These are phyloP conservation scores for Brachyptera putata DNA, from an alignment of 2,888 invertebrate species.

Conservation along the genomic window DNA sequence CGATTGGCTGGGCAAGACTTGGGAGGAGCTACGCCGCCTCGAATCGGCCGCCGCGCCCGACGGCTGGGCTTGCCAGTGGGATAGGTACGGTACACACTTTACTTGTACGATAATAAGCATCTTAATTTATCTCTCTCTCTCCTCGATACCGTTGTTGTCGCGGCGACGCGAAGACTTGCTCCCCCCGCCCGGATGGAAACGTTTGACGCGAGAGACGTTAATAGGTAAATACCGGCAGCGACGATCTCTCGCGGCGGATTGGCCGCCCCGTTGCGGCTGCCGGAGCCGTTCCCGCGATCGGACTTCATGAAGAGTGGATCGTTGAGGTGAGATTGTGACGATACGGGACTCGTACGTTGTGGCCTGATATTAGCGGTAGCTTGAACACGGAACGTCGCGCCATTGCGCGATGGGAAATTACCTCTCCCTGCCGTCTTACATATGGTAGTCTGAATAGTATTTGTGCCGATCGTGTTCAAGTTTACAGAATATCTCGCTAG, in stretches of 20 bases:
- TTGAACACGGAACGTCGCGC: too few relatives aligned
- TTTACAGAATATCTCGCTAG: too few relatives aligned
- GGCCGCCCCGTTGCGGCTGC: background rate
- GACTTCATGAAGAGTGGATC: background rate
- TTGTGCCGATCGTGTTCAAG: too few relatives aligned
- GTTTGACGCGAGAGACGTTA: background rate
- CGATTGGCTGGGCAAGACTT: slow-evolving; percentile 57
- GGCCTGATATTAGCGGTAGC: too few relatives aligned
- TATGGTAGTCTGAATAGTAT: too few relatives aligned
- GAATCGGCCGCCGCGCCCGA: slow-evolving; percentile 62
- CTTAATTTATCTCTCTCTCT: slow-evolving; percentile 19
- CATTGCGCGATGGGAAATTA: too few relatives aligned
- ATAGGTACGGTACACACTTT: slow-evolving; percentile 57
- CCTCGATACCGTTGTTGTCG: slow-evolving; percentile 4
- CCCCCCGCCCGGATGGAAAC: background rate
- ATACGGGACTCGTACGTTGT: background rate
- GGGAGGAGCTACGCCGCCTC: slow-evolving; percentile 56
- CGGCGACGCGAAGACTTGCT: background rate
- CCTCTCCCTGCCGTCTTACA: too few relatives aligned
- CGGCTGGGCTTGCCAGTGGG: slow-evolving; percentile 68
- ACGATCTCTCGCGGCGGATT: background rate
- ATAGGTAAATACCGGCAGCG: background rate
- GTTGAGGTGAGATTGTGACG: background rate
- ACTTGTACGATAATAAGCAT: slow-evolving; percentile 21
- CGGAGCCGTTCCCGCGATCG: background rate